Percentiles rank a stretch among this genome's conserved stretches.
Evolutionary conservation across 1,140 invertebrate species (phyloP).

Genomic region (Heliconius nattereri): DNA sequence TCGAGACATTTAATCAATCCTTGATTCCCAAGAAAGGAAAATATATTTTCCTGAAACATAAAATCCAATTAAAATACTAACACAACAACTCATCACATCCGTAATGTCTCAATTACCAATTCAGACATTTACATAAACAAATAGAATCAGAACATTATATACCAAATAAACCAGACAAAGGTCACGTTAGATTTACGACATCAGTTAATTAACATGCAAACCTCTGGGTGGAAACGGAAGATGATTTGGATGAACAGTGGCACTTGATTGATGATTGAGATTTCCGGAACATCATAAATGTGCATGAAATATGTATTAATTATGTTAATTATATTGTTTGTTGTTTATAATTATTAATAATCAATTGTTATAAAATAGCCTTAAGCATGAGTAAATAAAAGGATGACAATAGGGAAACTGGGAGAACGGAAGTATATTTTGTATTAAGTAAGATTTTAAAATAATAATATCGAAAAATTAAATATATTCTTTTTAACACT

Average conservation of each 20-base stretch:
- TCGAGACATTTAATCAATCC: too few relatives aligned
- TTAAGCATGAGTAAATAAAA: not conserved
- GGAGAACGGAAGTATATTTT: too few relatives aligned
- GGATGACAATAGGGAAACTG: too few relatives aligned
- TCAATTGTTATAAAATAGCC: not conserved
- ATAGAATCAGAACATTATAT: not conserved
- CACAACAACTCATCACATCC: not conserved
- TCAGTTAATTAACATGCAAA: conserved; percentile 62
- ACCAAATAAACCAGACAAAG: conserved; percentile 35
- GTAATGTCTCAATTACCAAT: not conserved
- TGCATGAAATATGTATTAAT: conserved; percentile 3
- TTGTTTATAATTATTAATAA: not conserved
- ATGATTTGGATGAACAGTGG: conserved; percentile 50
- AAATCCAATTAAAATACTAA: too few relatives aligned
- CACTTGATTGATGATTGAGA: conserved; percentile 49
- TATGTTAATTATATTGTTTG: not conserved
- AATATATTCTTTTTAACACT: too few relatives aligned
- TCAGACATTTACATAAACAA: not conserved
- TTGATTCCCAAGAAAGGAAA: too few relatives aligned
- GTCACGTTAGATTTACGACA: conserved; percentile 65
- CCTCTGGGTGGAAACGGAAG: conserved; percentile 56
- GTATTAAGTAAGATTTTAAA: too few relatives aligned
- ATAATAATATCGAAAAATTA: too few relatives aligned
- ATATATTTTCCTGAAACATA: too few relatives aligned
- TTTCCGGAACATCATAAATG: conserved; percentile 17